Evolutionary conservation across 2,888 invertebrate species (phyloP).

Genomic region (Hydropsyche betteni): DNA sequence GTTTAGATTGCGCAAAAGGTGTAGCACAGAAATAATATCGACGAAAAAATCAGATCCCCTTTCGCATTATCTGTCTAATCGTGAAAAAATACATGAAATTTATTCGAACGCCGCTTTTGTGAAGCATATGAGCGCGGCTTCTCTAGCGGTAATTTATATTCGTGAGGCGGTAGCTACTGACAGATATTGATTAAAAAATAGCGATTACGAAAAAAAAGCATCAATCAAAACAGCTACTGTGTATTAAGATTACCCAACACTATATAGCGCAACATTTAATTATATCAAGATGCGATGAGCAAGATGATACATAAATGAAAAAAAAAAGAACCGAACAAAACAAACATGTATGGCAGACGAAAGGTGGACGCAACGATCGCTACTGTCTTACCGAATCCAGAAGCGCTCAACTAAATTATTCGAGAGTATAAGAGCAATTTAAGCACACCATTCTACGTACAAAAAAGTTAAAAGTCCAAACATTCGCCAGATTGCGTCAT

Average conservation of each 20-base stretch:
- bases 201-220: conserved; percentile 41
- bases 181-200: conserved; percentile 41
- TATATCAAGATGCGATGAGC: conserved; percentile 39
- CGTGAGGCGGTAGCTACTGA: conserved; percentile 37
- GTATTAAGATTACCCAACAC: conserved; percentile 39
- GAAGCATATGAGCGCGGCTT: not conserved
- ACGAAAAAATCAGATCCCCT: not conserved
- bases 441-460: too few species aligned
- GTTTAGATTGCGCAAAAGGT: conserved; percentile 31
- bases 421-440: not conserved
- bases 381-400: conserved; percentile 8
- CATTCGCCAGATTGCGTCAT: too few species aligned
- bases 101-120: too few species aligned
- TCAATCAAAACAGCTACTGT: conserved; percentile 42
- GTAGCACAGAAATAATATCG: not conserved
- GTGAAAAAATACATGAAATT: not conserved
- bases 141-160: conserved; percentile 33
- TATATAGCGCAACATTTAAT: conserved; percentile 37
- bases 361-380: not conserved
- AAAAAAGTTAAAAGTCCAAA: too few species aligned
- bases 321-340: conserved; percentile 20
- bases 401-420: conserved; percentile 19
- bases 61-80: not conserved
- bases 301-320: conserved; percentile 23
- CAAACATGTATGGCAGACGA: conserved; percentile 15